Evolutionary conservation across 2,888 invertebrate genomes (phyloP), one percentile per base, ranked within the genome.

Genomic region (Orthonychiurus folsomi): DNA sequence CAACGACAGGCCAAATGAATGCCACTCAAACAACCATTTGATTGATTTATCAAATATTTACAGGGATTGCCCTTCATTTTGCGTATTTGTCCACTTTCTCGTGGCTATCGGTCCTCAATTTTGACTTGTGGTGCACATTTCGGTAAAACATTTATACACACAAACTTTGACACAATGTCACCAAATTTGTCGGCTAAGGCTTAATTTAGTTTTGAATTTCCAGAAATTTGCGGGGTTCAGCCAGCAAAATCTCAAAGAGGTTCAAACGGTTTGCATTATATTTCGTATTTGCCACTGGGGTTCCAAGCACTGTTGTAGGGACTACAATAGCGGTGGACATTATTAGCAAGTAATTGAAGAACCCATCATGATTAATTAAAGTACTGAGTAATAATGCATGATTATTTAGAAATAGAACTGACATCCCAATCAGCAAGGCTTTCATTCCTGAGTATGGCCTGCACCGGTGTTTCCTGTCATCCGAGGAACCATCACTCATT

Each of bases 81-180:
- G 66, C 65, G 50, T 64, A 65, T 20, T 55, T 72, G 18, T 60
- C 70, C 0, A 66, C 69, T 1, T 72, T 69, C 50, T 66, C 60
- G 48, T 70, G 72, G 70, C 48, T 70, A 56, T 64, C 67, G 3
- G 65, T 70, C 25, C 63, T 72, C 47, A 69, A 69, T 25, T 69
- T 66, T 60, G 70, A 72, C 57, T 61, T 72, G 20, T 72, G 67
- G 61, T 64, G 61, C 2, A 70, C 70, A 59, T 72, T 72, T 59
- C 68, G 64, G 72, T 72, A 54, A 59, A 50, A 20, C 50, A n/a
- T 28, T 20, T 23, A 9, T n/a, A 20, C 24, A 56, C 56, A 25
- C 26, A 24, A 18, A 25, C 12, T 23, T n/a, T 20, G 56, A 23
- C 26, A 12, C 12, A 48, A 48, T 48, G 15, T 15, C 9, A 52